Conservation (phyloP, 2,797 vertebrate species). For the Phataginus tetradactyla region DNA sequence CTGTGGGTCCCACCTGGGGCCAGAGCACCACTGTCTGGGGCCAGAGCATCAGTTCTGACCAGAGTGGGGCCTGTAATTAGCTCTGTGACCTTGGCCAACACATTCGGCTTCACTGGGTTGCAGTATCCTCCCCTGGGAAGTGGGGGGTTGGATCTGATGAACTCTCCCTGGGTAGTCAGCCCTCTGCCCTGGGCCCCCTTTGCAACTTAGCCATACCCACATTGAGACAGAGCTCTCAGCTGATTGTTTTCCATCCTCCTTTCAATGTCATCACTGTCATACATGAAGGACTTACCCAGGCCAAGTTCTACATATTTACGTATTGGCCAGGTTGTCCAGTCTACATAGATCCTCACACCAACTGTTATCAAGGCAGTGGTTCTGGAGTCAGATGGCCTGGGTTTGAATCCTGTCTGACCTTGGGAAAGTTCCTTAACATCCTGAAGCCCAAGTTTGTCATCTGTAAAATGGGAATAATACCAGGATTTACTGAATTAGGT, state of each 20-base stretch:
- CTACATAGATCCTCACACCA: neutral
- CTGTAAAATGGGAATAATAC: neutral
- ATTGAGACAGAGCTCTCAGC: neutral
- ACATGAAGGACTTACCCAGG: neutral
- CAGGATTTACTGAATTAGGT: neutral
- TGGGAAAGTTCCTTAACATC: neutral
- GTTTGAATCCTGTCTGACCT: neutral
- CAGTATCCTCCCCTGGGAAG: neutral
- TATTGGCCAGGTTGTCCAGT: neutral
- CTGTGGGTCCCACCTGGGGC: no score
- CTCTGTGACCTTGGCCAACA: neutral
- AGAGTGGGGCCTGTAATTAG: neutral
- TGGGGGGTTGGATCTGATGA: neutral
- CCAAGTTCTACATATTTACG: neutral
- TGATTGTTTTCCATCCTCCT: neutral
- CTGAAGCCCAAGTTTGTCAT: neutral
- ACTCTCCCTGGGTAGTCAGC: neutral
- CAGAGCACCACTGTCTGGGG: neutral
- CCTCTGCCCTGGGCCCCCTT: neutral
- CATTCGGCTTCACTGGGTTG: neutral
- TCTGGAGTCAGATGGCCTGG: neutral
- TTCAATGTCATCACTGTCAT: neutral
- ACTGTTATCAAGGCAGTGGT: neutral
- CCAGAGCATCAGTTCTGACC: neutral
- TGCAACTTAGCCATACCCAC: neutral